Evolutionary conservation across 2,113 vertebrate genomes (phyloP), one percentile per base, ranked within the genome.

Genomic region (Corythaeola cristata): DNA sequence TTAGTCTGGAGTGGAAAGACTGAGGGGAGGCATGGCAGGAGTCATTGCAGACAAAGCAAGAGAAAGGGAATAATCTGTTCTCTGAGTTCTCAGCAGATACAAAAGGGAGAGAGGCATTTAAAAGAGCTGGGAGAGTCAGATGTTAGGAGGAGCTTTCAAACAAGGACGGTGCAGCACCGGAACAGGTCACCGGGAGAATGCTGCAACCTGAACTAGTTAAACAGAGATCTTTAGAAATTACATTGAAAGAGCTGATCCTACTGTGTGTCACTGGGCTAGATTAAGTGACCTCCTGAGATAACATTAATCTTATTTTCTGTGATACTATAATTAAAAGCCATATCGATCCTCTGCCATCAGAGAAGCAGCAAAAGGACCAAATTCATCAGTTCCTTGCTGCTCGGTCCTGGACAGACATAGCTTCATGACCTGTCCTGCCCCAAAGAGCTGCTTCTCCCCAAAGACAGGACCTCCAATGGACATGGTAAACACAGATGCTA

Each of bases 81-180:
- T 33, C 41, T 0, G 1, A 12, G 45, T 26, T 50, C 44, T 3
- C 41, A 2, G 55, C 0, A 16, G 47, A 13, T 17, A 9, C 32
- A 32, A 19, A 41, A 41, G 49, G 45, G 26, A 94, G 11, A 0
- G 2, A 21, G 60, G 60, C 4, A 0, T 21, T 86, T 12, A 12
- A 28, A 28, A 17, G 5, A 64, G 52, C 32, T 13, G 56, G 30
- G 56, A 62, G 50, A 50, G 26, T 16, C 63, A 39, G 72, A 26
- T 11, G 44, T 23, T 19, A 26, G 39, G 23, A 75, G 78, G 10
- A 72, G 44, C 1, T 27, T 33, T 66, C 75, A 22, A 39, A 4
- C 2, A 8, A 27, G 28, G 59, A 45, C 64, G 55, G 28, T 18
- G n/a, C 90, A 55, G 79, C 52, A 0, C 47, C 22, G 77, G 74